Base-by-base conservation (phyloP, 2,113 vertebrate genomes). In the Saiga tatarica region DNA sequence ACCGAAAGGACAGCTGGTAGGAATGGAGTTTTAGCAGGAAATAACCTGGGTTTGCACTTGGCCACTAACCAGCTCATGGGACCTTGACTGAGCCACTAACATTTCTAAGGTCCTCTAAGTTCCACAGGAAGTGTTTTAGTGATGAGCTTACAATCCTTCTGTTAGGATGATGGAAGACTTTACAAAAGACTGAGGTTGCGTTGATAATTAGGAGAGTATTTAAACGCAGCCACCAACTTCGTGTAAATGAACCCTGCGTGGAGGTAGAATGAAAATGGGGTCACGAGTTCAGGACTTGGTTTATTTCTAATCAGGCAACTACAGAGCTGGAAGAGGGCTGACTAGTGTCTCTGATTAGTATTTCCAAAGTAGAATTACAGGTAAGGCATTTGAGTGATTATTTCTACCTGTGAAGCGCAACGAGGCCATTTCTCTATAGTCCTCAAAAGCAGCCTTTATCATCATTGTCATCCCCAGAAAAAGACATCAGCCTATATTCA, bases 41-140 rank as follows among this genome's bases (percentile, higher is more conserved):
- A 96, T 60, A 92, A 97, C 93, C 60, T 89, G 36, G 6, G 25
- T 92, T 93, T 97, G 74, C 85, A 57, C 85, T 62, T 14, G 6
- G 84, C 53, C 74, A 53, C 53, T 25, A 42, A 36, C 19, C 60
- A 96, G 88, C 64, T 94, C 85, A n/a, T 0, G 33, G 28, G 45
- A 90, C 71, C n/a, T 2, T 30, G 28, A 45, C 30, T 25, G 88
- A 76, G 50, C 47, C 81, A 76, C 16, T 26, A 67, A 74, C 62
- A 95, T 96, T 89, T 82, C 95, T 71, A 71, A 82, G 39, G 8
- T 30, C 53, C 64, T 79, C n/a, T 53, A 21, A 57, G 62, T 71
- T 94, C n/a, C 59, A 36, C 81, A 88, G 33, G 39, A n/a, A 50
- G 17, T 30, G 42, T 30, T 33, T 67, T 6, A 74, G 26, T 78